A percentile compares a stretch with the other conserved stretches of the same genome.
Conservation (phyloP, 2,888 invertebrate species). For the Pyrrhia umbra region DNA sequence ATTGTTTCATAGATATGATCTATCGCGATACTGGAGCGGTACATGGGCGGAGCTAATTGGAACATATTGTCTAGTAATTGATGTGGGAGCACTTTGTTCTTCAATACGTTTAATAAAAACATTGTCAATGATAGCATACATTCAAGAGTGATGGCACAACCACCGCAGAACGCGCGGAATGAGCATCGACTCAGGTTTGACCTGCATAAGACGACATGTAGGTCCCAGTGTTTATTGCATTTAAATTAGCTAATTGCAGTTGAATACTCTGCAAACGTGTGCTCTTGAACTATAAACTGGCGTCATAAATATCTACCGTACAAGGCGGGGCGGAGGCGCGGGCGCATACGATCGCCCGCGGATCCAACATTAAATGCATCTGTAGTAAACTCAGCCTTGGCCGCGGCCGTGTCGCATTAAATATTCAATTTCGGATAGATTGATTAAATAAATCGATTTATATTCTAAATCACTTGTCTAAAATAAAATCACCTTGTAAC, state of each 20-base stretch:
- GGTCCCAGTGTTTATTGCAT: slow-evolving; percentile 36
- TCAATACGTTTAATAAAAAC: neutral
- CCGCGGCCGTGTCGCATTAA: slow-evolving; percentile 19
- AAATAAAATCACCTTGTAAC: slow-evolving; percentile 53
- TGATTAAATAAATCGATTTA: slow-evolving; percentile 36
- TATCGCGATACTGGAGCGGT: slow-evolving; percentile 37
- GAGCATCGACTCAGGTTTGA: slow-evolving; percentile 17
- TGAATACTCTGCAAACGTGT: slow-evolving; percentile 32
- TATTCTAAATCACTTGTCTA: slow-evolving; percentile 37
- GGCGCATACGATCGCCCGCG: slow-evolving; percentile 26
- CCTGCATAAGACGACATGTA: slow-evolving; percentile 33
- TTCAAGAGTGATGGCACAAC: neutral
- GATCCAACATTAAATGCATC: slow-evolving; percentile 33
- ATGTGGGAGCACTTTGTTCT: slow-evolving; percentile 34
- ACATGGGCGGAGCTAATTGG: slow-evolving; percentile 35
- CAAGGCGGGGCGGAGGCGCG: slow-evolving; percentile 52
- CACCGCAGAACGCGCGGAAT: neutral
- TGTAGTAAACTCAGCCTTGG: slow-evolving; percentile 33
- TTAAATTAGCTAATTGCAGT: slow-evolving; percentile 51
- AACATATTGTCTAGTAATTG: slow-evolving; percentile 33
- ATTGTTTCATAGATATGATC: slow-evolving; percentile 35
- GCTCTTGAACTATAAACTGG: slow-evolving; percentile 61
- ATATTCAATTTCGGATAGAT: slow-evolving; percentile 26
- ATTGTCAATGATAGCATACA: slow-evolving; percentile 2
- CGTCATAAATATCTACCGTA: slow-evolving; percentile 52